Percentiles rank a stretch among this genome's conserved stretches.
Evolutionary conservation across 2,888 invertebrate genomes (phyloP).

Genomic region (Asteroscopus sphinx): DNA sequence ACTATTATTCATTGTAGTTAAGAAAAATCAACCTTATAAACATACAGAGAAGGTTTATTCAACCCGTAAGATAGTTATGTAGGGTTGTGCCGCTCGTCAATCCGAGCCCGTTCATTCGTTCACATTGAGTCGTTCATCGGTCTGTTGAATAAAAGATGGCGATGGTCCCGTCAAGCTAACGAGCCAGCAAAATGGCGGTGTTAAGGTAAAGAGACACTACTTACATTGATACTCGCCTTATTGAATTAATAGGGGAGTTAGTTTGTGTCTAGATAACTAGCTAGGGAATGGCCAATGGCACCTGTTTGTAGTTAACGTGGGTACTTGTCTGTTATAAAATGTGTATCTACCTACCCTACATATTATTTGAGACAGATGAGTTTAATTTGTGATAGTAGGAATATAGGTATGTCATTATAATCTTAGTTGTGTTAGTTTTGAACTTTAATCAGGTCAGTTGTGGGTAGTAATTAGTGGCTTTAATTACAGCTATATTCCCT

Average conservation of each 20-base stretch:
- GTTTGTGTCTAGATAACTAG: slow-evolving; percentile 26
- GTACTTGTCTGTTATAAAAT: background rate
- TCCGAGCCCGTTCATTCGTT: slow-evolving; percentile 68
- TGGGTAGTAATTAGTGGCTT: background rate
- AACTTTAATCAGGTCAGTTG: background rate
- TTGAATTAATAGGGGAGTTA: slow-evolving; percentile 42
- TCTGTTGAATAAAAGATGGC: slow-evolving; percentile 80
- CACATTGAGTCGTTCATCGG: slow-evolving; percentile 75
- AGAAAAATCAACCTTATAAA: slow-evolving; percentile 49
- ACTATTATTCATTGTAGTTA: slow-evolving; percentile 12
- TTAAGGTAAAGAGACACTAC: slow-evolving; percentile 70
- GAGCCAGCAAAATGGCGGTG: slow-evolving; percentile 70
- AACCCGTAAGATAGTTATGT: slow-evolving; percentile 39
- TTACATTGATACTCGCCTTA: slow-evolving; percentile 54
- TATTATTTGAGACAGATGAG: background rate
- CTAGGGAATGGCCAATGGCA: slow-evolving; percentile 10
- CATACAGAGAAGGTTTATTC: slow-evolving; percentile 38
- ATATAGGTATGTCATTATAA: background rate
- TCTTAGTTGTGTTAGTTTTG: background rate
- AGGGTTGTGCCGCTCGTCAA: slow-evolving; percentile 55
- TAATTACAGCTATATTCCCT: slow-evolving; percentile 7
- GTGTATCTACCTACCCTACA: background rate
- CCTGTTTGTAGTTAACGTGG: background rate
- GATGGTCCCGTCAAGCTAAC: slow-evolving; percentile 63
- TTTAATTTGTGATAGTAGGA: no score